These are phyloP conservation scores for Tragelaphus oryx DNA, from an alignment of 2,797 vertebrate species.

Conservation along the genomic window DNA sequence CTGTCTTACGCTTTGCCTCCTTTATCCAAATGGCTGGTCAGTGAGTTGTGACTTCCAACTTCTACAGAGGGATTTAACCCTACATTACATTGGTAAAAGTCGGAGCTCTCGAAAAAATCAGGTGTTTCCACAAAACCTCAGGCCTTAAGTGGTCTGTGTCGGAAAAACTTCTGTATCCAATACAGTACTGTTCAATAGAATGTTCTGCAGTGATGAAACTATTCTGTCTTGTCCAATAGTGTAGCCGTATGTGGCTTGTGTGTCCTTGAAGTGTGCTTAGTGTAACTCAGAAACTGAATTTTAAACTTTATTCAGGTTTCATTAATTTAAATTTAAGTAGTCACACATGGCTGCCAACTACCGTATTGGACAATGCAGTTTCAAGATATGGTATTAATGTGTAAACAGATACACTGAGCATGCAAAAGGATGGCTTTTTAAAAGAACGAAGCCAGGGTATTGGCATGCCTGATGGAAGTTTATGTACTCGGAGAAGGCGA, in stretches of 20 bases:
- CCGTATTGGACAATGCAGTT: not conserved
- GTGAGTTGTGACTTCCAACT: not conserved
- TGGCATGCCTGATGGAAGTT: not conserved
- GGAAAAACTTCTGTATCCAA: not conserved
- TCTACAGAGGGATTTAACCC: conserved; percentile 28
- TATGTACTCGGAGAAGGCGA: not conserved
- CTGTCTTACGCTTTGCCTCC: conserved; percentile 5
- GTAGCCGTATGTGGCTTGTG: not conserved
- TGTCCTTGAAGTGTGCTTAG: not conserved
- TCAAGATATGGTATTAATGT: not conserved
- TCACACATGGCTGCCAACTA: not conserved
- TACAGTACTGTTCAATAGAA: not conserved
- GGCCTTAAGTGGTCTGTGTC: not conserved
- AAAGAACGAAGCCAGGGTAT: not conserved
- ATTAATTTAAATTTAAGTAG: conserved; percentile 22
- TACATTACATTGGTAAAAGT: not conserved
- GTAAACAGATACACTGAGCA: not conserved
- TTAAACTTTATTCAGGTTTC: not conserved
- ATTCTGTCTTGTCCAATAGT: not conserved
- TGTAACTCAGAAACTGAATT: not conserved
- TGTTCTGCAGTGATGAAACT: not conserved
- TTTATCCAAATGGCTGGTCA: conserved; percentile 4
- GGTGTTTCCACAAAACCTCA: conserved; percentile 1
- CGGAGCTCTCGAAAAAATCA: conserved; percentile 45
- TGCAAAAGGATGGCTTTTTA: not conserved